Evolutionary conservation across 2,113 vertebrate genomes (phyloP).

Genomic region (Ahaetulla prasina): DNA sequence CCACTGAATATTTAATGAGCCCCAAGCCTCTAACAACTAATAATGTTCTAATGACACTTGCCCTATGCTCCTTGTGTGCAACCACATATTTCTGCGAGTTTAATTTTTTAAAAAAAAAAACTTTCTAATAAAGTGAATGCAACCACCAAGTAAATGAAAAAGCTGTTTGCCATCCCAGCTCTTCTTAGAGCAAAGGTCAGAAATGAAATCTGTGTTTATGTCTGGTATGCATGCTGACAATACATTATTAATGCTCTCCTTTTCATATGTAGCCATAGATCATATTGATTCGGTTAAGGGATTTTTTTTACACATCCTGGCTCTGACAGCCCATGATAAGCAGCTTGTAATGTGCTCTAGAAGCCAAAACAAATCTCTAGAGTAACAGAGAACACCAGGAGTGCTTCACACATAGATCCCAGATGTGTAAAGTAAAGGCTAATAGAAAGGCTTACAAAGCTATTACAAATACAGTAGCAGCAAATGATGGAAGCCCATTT

Average conservation of each 20-base stretch:
- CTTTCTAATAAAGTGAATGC: slow-evolving; percentile 57
- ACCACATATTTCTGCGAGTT: slow-evolving; percentile 51
- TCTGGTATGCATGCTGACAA: background rate
- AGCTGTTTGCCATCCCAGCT: slow-evolving; percentile 6
- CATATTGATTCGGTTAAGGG: background rate
- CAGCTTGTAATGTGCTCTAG: background rate
- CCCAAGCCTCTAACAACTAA: slow-evolving; percentile 69
- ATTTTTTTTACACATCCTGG: background rate
- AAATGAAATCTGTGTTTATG: background rate
- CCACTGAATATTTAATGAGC: slow-evolving; percentile 78
- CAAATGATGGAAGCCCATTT: background rate
- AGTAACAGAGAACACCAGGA: background rate
- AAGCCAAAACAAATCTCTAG: background rate
- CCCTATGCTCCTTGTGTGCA: slow-evolving; percentile 45
- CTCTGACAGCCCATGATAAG: background rate
- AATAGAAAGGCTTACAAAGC: background rate
- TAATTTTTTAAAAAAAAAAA: slow-evolving; percentile 27
- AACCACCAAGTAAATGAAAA: slow-evolving; percentile 31
- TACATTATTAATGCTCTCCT: slow-evolving; percentile 4
- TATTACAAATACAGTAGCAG: background rate
- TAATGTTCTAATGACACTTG: slow-evolving; percentile 65
- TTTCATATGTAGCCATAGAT: background rate
- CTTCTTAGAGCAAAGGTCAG: slow-evolving; percentile 1
- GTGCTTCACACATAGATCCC: background rate
- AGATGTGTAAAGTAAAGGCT: background rate